A percentile compares a stretch with the other conserved stretches of the same genome.
Conservation (phyloP, 2,113 vertebrate genomes). For the Alces alces region DNA sequence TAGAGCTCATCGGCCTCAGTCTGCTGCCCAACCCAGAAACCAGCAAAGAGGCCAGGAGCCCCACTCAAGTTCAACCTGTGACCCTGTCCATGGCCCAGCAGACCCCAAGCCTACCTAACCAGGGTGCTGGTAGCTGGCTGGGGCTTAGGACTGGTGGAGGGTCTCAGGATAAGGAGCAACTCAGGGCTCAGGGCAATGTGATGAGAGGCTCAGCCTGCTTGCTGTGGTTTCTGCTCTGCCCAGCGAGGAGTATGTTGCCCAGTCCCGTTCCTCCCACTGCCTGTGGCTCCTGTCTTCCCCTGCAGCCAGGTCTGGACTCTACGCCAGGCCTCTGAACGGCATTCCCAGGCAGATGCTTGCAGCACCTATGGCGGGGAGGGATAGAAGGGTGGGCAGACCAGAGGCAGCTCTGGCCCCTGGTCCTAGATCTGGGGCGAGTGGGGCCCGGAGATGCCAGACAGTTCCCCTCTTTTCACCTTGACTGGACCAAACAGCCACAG, state of each 20-base stretch:
- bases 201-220: neutral
- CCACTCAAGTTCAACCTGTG: neutral
- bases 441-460: neutral
- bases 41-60: neutral
- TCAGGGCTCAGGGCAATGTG: neutral
- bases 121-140: neutral
- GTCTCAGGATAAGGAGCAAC: neutral
- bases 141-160: neutral
- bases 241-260: neutral
- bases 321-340: neutral
- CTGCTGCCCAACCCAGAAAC: neutral
- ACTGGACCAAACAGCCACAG: neutral
- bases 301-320: neutral
- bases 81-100: neutral
- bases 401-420: neutral
- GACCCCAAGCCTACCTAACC: neutral
- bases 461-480: neutral
- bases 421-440: neutral
- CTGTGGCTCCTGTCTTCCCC: neutral
- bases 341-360: neutral
- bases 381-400: neutral
- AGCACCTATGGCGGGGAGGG: neutral
- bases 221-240: neutral
- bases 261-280: accelerated
- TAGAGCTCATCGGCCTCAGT: neutral